Conservation (phyloP, 2,797 vertebrate species). For the Acrossocheilus fasciatus region DNA sequence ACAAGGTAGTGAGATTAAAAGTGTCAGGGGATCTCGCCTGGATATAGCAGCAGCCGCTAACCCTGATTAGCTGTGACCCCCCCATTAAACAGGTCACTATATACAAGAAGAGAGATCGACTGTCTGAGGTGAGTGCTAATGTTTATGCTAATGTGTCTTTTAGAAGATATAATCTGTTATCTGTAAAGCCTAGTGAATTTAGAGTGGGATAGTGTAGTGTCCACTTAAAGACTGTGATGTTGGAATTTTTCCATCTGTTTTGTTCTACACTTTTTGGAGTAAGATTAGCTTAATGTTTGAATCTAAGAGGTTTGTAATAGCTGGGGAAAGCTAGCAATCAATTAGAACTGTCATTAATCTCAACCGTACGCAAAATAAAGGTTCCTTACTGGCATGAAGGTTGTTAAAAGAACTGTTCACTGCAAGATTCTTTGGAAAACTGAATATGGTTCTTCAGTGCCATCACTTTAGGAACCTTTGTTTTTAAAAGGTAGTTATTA, state of each 20-base stretch:
- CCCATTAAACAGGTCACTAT: conserved; percentile 24
- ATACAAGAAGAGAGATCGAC: conserved; percentile 33
- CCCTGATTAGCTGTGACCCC: not conserved
- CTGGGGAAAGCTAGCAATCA: not conserved
- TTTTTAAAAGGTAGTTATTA: not conserved
- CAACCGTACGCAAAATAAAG: not conserved
- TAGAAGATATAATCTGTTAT: conserved; percentile 31
- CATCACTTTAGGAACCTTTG: not conserved
- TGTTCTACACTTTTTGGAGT: not conserved
- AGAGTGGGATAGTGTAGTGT: not conserved
- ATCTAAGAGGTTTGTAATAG: not conserved
- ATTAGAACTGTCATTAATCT: not conserved
- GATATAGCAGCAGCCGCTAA: conserved; percentile 11
- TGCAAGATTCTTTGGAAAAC: not conserved
- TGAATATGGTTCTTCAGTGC: not conserved
- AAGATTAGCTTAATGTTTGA: conserved; percentile 15
- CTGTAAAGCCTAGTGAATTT: conserved; percentile 37
- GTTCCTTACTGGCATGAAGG: not conserved
- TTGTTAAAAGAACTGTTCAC: not conserved
- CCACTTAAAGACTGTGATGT: conserved; percentile 3
- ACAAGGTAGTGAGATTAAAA: conserved; percentile 19
- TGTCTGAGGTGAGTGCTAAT: conserved; percentile 34
- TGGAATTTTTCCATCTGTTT: conserved; percentile 1
- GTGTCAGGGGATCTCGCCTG: not conserved
- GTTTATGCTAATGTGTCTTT: conserved; percentile 6